Base-by-base conservation (phyloP, 2,888 invertebrate species). In the Macropis europaea region DNA sequence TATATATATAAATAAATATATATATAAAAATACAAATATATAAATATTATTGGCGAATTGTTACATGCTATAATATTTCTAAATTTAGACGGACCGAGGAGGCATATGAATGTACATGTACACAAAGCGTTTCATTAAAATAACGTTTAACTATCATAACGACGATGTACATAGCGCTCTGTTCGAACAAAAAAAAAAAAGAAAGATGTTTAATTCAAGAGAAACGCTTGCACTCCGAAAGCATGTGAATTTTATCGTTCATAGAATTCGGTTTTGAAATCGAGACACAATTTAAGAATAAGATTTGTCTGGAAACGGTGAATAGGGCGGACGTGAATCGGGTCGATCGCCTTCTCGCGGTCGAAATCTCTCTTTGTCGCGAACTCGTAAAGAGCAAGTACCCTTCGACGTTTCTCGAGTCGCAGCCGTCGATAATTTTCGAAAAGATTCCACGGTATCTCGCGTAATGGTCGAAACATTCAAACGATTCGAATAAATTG, bases 1-100 rank as follows among this genome's bases (percentile, higher is more conserved):
- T 48, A 66, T 64, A 75, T 69, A 61, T 79, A 78, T 72, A 69
- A 50, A 71, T 52, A 69, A 77, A 77, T 77, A 67, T 38, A 63
- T 24, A 72, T 63, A 77, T 68, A 61, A 72, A 67, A 79, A 78
- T 70, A 73, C 77, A 74, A 75, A 45, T 57, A 59, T 54, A 75
- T 70, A 74, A 64, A 64, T 82, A 78, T 68, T 74, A 78, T 76
- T 69, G 75, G 77, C 71, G 59, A 77, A 73, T 82, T 81, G 81
- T 82, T 84, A 83, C 84, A 85, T 79, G 82, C 81, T 85, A 69
- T 52, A 78, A 82, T 86, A 87, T 85, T 82, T 88, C 84, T 84
- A 85, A 87, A 84, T 82, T n/a, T 86, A 83, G 81, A 81, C 54
- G 36, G 76, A 64, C 38, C 52, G 53, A 48, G 54, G 24, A 76